Evolutionary conservation across 2,888 invertebrate genomes (phyloP).

Genomic region (Drosophila mimica): DNA sequence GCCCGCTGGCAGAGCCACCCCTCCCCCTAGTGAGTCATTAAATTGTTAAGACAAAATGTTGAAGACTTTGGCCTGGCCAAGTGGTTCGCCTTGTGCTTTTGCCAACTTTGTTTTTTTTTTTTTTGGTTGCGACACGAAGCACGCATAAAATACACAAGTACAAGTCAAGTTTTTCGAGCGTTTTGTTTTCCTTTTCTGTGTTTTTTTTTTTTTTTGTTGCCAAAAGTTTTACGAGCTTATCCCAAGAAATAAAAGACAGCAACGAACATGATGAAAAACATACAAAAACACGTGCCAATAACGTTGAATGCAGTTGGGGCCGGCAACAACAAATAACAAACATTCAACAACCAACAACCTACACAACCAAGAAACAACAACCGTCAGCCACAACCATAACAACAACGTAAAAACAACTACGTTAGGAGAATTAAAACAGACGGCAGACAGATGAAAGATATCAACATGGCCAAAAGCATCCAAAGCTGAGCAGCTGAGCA

Average conservation of each 20-base stretch:
- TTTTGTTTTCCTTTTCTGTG: constrained; percentile 8
- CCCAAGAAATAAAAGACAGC: constrained; percentile 46
- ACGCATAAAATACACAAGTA: constrained; percentile 70
- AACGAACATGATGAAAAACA: constrained; percentile 61
- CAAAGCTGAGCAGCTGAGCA: constrained; percentile 12
- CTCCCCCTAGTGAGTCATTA: constrained; percentile 55
- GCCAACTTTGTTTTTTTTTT: constrained; percentile 31
- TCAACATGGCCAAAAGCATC: constrained; percentile 31
- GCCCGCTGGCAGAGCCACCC: neutral
- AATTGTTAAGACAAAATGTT: constrained; percentile 53
- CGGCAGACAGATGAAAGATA: constrained; percentile 20
- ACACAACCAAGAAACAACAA: constrained; percentile 10
- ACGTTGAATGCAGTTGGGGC: constrained; percentile 50
- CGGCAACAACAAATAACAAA: constrained; percentile 8
- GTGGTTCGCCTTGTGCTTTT: constrained; percentile 31
- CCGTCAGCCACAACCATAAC: constrained; percentile 21
- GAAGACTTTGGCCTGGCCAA: constrained; percentile 37
- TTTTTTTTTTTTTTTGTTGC: constrained; percentile 25
- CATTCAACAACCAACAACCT: constrained; percentile 25
- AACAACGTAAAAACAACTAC: constrained; percentile 37
- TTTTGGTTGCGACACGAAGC: constrained; percentile 41
- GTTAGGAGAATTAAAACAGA: constrained; percentile 48
- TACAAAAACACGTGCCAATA: constrained; percentile 60
- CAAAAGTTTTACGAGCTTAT: constrained; percentile 77
- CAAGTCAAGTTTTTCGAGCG: constrained; percentile 49